Evolutionary conservation across 2,797 vertebrate species (phyloP), one percentile per base, ranked within the genome.

Genomic region (Halcyon smyrnensis): DNA sequence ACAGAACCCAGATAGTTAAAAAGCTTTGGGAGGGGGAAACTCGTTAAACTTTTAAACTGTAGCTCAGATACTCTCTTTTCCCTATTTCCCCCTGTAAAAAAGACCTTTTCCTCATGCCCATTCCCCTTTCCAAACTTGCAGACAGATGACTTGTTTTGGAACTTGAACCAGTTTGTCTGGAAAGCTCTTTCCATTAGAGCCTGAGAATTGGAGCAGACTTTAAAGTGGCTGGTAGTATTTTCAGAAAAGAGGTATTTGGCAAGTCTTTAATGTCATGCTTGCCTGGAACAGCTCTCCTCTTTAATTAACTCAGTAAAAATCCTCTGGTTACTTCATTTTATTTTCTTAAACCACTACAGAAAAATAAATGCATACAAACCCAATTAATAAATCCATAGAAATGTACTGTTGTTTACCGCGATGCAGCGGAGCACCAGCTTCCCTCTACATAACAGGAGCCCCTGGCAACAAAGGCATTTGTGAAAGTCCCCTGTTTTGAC

Each of bases 271-370:
- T 93, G 91, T 91, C 86, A 89, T 83, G 90, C 93, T 95, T 96
- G 94, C 93, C 91, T 92, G 85, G 75, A 95, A 96, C 93, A 83
- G 88, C 94, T 95, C 75, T 93, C 75, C 77, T 93, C 93, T 90
- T 95, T 94, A 96, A 97, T 95, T 96, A 95, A 92, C 91, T 95
- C 78, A 16, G 90, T 83, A 93, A 96, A 94, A 97, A 84, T 90
- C 68, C 71, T 95, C 86, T 87, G 70, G 81, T 96, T 90, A 77
- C 70, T 93, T 95, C 71, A 85, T 93, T 96, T 94, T 87, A 93
- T 94, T 95, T 90, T 85, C 83, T 81, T 84, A 93, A 97, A 84
- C 83, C 93, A 89, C 94, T 90, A 86, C 83, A 96, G 87, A 87
- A 69, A 95, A 91, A 89, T 69, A 83, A 90, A 90, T 65, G 73